Conservation (phyloP, 2,888 invertebrate species). For the Pseudococcus longispinus region DNA sequence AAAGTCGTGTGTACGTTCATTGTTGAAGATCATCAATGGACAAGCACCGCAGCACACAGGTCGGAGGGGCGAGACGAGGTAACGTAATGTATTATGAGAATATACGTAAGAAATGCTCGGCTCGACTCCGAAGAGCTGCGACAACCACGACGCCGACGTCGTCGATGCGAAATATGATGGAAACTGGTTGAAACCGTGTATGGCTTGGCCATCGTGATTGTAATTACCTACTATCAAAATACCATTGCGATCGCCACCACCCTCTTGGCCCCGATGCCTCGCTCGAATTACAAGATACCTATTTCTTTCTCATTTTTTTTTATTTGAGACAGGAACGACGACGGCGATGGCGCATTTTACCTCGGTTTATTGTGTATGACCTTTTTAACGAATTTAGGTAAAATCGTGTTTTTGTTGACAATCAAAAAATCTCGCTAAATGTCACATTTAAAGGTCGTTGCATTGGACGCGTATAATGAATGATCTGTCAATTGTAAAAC, state of each 20-base stretch:
- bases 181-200: conserved; percentile 30
- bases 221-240: conserved; percentile 32
- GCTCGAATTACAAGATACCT: background rate
- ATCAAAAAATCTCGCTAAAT: conserved; percentile 38
- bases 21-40: conserved; percentile 25
- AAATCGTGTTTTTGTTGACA: conserved; percentile 42
- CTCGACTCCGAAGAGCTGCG: background rate
- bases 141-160: background rate
- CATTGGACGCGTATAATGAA: conserved; percentile 37
- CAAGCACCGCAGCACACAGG: background rate
- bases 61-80: background rate
- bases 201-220: conserved; percentile 2
- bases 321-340: background rate
- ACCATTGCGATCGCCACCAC: conserved; percentile 1
- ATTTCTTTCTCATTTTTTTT: background rate
- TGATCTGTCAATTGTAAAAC: conserved; percentile 40
- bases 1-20: conserved; percentile 37
- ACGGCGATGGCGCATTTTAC: background rate
- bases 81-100: background rate
- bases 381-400: conserved; percentile 39
- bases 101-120: background rate
- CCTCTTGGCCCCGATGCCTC: background rate
- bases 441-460: conserved; percentile 33
- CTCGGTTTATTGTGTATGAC: conserved; percentile 23
- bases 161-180: conserved; percentile 15